Conservation (phyloP, 1,140 invertebrate genomes). For the Akabosia matsudoensis region DNA sequence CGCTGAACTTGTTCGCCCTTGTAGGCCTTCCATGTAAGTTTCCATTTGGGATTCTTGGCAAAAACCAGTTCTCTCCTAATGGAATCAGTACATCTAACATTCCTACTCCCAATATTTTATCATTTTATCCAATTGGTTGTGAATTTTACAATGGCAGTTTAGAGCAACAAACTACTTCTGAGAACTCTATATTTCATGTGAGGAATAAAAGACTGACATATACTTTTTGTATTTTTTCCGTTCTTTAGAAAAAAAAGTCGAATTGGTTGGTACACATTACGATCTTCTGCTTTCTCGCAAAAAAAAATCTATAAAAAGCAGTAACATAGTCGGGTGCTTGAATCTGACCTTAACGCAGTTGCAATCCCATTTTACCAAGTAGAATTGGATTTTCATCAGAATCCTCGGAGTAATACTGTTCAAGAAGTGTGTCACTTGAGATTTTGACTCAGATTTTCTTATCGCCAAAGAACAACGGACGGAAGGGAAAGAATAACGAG, state of each 20-base stretch:
- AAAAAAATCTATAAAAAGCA: not conserved
- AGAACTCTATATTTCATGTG: not conserved
- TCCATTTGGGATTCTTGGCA: not conserved
- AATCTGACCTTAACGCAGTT: not conserved
- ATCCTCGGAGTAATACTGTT: slow-evolving; percentile 38
- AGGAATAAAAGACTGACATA: no score
- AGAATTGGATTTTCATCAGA: slow-evolving; percentile 38
- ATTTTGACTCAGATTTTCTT: slow-evolving; percentile 30
- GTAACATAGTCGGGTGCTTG: not conserved
- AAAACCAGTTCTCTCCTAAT: not conserved
- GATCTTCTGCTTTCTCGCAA: not conserved
- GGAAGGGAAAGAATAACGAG: not conserved
- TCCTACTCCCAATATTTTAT: not conserved
- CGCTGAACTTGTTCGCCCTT: no score
- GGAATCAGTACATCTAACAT: not conserved
- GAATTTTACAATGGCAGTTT: not conserved
- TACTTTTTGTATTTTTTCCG: no score
- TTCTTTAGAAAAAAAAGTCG: not conserved
- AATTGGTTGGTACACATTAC: not conserved
- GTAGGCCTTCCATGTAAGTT: not conserved
- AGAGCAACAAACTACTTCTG: not conserved
- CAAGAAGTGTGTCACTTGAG: slow-evolving; percentile 39
- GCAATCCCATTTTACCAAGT: slow-evolving; percentile 27
- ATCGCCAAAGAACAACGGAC: slow-evolving; percentile 19
- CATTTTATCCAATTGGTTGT: not conserved